Evolutionary conservation across 1,140 invertebrate genomes (phyloP), one percentile per base, ranked within the genome.

Genomic region (Chionoecetes opilio): DNA sequence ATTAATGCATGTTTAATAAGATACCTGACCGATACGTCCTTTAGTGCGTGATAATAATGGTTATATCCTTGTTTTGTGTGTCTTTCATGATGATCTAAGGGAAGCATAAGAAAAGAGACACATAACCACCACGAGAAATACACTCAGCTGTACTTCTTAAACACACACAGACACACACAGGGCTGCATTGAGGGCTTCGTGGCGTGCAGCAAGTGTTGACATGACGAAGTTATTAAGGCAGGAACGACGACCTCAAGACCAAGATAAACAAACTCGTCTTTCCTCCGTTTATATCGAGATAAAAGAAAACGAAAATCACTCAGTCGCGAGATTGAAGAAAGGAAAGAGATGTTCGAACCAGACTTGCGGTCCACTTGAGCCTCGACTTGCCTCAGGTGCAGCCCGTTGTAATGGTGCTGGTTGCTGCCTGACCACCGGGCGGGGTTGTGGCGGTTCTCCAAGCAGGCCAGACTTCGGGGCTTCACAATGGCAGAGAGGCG

Each of bases 271-370:
- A 75, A 75, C 11, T n/a, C 63, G 63, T 75, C 46, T 53, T 53
- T 75, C n/a, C 26, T 75, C 8, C 1, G 63, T 26, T 75, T n/a
- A 75, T 75, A 75, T 75, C 63, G 26, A n/a, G 0, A n/a, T n/a
- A 53, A 17, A n/a, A 75, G 63, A 75, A 26, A 75, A 75, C 63
- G n/a, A 75, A 75, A 75, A 75, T 75, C 63, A 75, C 63, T 75
- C 63, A n/a, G n/a, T 21, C 26, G 63, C n/a, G n/a, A 17, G 63
- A 75, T 1, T 75, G 21, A n/a, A 75, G 63, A 75, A 75, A 6
- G 63, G 26, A 75, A 75, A 75, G 63, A 75, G 63, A 75, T 75
- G 63, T n/a, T 75, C 26, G 6, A 75, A 75, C 21, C 21, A 75
- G 63, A 75, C n/a, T 75, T 26, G 63, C 26, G 63, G 63, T 75